Conservation (phyloP, 2,888 invertebrate species). For the Xestia ashworthii region DNA sequence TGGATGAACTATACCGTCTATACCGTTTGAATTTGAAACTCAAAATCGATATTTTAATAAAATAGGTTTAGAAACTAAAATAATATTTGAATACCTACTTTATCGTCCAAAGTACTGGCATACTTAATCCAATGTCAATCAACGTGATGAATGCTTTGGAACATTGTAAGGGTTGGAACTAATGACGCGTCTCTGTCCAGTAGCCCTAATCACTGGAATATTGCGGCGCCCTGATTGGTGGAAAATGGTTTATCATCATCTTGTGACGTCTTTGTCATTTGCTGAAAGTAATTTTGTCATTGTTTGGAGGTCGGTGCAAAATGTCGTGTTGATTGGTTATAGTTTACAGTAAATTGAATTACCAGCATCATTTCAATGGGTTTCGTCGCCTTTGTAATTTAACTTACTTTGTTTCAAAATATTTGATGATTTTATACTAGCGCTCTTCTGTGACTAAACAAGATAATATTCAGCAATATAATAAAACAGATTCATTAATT, state of each 20-base stretch:
- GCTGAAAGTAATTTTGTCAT: constrained; percentile 26
- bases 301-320: constrained; percentile 4
- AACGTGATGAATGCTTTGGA: constrained; percentile 55
- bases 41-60: neutral
- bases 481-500: neutral
- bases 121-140: constrained; percentile 61
- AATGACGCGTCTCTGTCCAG: constrained; percentile 59
- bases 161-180: constrained; percentile 54
- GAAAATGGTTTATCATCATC: constrained; percentile 50
- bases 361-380: neutral
- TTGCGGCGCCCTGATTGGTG: constrained; percentile 52
- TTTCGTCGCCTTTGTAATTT: neutral
- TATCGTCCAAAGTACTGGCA: constrained; percentile 36
- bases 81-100: constrained; percentile 43
- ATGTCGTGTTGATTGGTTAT: neutral
- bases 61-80: neutral
- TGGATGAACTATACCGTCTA: too few relatives aligned
- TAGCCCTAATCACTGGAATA: constrained; percentile 51
- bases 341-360: neutral
- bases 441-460: neutral
- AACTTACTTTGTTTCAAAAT: neutral
- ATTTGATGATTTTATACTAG: neutral
- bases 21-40: too few relatives aligned
- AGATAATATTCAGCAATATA: neutral
- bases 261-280: constrained; percentile 46